Evolutionary conservation across 2,797 vertebrate genomes (phyloP), one percentile per base, ranked within the genome.

Genomic region (Graptemys geographica): DNA sequence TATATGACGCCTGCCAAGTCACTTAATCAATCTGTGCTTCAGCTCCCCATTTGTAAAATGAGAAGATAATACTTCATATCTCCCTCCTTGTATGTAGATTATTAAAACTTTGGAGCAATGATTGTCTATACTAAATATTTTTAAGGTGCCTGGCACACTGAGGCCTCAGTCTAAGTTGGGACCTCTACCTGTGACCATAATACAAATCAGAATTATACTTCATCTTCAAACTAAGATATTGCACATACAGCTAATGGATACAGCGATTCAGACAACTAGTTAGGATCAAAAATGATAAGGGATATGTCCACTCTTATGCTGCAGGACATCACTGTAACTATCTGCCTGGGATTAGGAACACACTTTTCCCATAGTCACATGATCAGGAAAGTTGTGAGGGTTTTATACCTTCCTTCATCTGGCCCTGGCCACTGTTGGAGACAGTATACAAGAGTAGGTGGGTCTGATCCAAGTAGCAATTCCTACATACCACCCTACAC

Each of bases 281-380:
- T 57, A 55, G 18, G 1, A 0, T 1, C 0, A 3, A 78, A 76
- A 55, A 86, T 5, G 28, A 21, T 37, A 11, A 9, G 13, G 31
- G 53, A 7, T 51, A 7, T 51, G 21, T 55, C 57, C 51, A 33
- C 31, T 92, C 72, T 57, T 79, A 8, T 56, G 56, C 27, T 84
- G 28, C 69, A 41, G 23, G 49, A 91, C 56, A 56, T 56, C 23
- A 56, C 56, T 56, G 25, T 56, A 56, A 56, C 25, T 56, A 56
- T 56, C 55, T 57, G 25, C 56, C 56, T 27, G 25, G 56, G 56
- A 27, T 57, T 57, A 57, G 56, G 25, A 57, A 57, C 56, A 57
- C 27, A 57, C 56, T 5, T 57, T 57, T 57, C 25, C 56, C 56
- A 57, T 27, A 57, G 9, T 27, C 23, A 27, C 25, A 27, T 57